Conservation (phyloP, 2,113 vertebrate species). For the Tinamus guttatus region DNA sequence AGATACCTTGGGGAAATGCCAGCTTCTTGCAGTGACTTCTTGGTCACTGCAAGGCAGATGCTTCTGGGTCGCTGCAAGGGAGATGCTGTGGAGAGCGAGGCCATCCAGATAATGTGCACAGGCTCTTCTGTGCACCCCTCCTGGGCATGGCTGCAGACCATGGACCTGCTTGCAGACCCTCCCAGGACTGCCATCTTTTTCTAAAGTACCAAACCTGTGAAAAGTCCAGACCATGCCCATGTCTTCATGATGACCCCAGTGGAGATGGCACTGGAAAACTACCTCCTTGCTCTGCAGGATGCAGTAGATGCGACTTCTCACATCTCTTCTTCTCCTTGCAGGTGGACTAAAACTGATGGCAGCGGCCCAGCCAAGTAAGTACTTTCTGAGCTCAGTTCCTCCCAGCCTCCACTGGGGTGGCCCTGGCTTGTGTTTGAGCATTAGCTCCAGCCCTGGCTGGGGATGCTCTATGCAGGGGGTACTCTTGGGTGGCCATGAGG, state of each 20-base stretch:
- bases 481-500: neutral
- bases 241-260: neutral
- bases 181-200: neutral
- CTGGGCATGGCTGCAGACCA: neutral
- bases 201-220: neutral
- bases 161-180: neutral
- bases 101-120: neutral
- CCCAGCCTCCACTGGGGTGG: rapidly evolving
- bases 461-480: neutral
- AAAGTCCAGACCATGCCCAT: neutral
- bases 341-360: conserved; percentile 68
- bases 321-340: conserved; percentile 17
- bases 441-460: neutral
- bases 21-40: neutral
- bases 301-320: neutral
- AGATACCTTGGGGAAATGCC: neutral
- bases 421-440: neutral
- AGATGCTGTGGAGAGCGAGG: neutral
- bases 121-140: neutral
- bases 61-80: neutral
- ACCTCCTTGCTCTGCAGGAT: neutral
- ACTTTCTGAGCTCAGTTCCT: neutral
- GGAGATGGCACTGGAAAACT: neutral
- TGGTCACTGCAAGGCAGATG: neutral
- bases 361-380: conserved; percentile 65